Percentiles rank a stretch among this genome's conserved stretches.
Conservation (phyloP, 2,797 vertebrate genomes). For the Enteromius treurensis region DNA sequence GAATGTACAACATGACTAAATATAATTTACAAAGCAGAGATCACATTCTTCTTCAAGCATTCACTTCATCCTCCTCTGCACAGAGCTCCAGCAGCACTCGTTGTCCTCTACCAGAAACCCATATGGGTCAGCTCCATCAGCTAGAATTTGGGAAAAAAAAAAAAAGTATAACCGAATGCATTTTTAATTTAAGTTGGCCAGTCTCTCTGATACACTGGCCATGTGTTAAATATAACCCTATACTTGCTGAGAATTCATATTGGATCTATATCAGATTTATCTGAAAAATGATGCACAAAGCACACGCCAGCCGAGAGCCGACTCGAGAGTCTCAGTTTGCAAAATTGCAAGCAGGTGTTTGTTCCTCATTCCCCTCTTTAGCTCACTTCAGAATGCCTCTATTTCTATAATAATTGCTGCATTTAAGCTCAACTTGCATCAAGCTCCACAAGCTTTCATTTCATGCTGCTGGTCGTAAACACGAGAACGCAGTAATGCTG, state of each 20-base stretch:
- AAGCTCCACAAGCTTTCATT: conserved; percentile 59
- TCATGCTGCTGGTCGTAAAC: conserved; percentile 62
- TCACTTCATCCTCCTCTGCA: conserved; percentile 24
- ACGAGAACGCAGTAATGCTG: conserved; percentile 51
- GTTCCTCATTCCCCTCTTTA: conserved; percentile 60
- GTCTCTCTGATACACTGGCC: conserved; percentile 48
- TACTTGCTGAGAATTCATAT: conserved; percentile 67
- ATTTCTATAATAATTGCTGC: conserved; percentile 64
- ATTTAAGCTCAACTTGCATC: conserved; percentile 63
- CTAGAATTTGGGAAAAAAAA: conserved; percentile 17
- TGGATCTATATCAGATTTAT: conserved; percentile 73
- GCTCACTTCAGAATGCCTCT: conserved; percentile 41
- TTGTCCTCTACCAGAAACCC: conserved; percentile 35
- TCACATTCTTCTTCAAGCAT: conserved; percentile 24
- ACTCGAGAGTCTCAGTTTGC: conserved; percentile 67
- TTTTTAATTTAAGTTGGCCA: conserved; percentile 44
- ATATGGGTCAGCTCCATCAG: conserved; percentile 25
- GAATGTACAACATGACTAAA: conserved; percentile 50
- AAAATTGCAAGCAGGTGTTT: conserved; percentile 84
- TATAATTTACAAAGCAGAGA: conserved; percentile 28
- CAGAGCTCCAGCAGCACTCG: not conserved
- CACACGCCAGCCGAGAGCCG: conserved; percentile 68
- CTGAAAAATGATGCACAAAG: conserved; percentile 73
- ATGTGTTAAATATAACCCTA: conserved; percentile 49
- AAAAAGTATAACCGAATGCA: conserved; percentile 26